Evolutionary conservation across 2,113 vertebrate genomes (phyloP), one percentile per base, ranked within the genome.

Genomic region (Ifrita kowaldi): DNA sequence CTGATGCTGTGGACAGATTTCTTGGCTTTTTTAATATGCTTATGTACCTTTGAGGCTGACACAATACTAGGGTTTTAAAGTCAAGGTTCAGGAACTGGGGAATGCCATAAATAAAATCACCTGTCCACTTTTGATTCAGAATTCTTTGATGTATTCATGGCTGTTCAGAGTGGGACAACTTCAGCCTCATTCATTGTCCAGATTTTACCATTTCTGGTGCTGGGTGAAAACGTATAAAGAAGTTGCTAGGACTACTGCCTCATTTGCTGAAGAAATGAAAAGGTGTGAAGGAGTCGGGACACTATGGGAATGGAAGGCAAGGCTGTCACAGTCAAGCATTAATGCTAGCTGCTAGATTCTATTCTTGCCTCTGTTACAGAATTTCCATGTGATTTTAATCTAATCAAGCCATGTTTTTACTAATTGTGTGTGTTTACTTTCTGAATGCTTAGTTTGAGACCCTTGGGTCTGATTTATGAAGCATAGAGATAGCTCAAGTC

Each of bases 401-500:
- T 96, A 92, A 93, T 94, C 71, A 93, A 95, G 52, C 32, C 22
- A 41, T 68, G 26, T 44, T 92, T 94, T 94, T 63, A 59, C 79
- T 95, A 90, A 80, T 47, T 84, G 75, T 74, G 17, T 74, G 52
- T 52, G 57, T 89, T 95, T 94, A 33, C 79, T 90, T 90, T 96
- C 85, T 77, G 83, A 80, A 74, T 71, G 55, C 75, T 90, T 47
- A 56, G 68, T 77, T 37, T 92, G 71, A 94, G 67, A 93, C 84
- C 63, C 90, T 82, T 93, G 80, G 81, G 91, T 94, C 53, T 94
- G 74, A 96, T 96, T 95, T 96, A 57, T 77, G 87, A 83, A 76
- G 65, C 27, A 30, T 33, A 24, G 75, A 91, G 74, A 39, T 62
- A 79, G 37, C 46, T 79, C 37, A 70, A 88, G 67, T 86, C 55